Percentiles rank a stretch among this genome's conserved stretches.
Evolutionary conservation across 37 sponge, comb jelly and placozoan species (phyloP).

Genomic region (Haliclona indistincta): DNA sequence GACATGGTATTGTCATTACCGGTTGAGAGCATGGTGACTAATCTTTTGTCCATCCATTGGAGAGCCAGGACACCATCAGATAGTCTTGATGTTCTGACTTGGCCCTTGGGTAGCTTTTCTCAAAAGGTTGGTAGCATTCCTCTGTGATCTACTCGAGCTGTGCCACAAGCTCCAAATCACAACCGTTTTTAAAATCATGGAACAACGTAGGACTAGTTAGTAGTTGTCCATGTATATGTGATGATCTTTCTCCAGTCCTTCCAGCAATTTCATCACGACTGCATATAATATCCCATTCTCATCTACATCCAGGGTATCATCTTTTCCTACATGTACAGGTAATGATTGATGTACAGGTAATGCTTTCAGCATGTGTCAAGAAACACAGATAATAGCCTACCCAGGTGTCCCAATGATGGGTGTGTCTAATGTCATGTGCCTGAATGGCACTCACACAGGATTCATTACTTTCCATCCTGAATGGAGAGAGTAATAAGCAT

Average conservation of each 20-base stretch:
- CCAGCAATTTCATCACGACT: constrained; percentile 12
- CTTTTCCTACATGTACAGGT: no score
- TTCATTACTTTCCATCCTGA: no score
- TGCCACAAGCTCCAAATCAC: constrained; percentile 52
- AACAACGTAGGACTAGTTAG: constrained; percentile 47
- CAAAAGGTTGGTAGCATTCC: constrained; percentile 18
- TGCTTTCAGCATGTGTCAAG: no score
- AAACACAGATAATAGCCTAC: no score
- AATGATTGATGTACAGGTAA: no score
- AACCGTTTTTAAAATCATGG: not conserved
- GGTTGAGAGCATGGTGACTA: constrained; percentile 21
- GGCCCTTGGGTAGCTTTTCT: constrained; percentile 12
- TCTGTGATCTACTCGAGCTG: constrained; percentile 10
- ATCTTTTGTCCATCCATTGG: constrained; percentile 25
- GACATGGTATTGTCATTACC: not conserved
- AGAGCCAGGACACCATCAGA: not conserved
- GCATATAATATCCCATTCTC: no score
- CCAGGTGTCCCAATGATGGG: no score
- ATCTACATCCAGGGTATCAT: no score
- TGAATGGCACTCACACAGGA: no score
- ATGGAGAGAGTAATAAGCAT: no score
- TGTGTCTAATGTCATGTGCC: no score
- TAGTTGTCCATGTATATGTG: constrained; percentile 43
- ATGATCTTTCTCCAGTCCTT: constrained; percentile 8
- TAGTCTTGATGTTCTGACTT: not conserved